These are phyloP conservation scores for Ovibos moschatus DNA, from an alignment of 2,113 vertebrate genomes.

Conservation along the genomic window DNA sequence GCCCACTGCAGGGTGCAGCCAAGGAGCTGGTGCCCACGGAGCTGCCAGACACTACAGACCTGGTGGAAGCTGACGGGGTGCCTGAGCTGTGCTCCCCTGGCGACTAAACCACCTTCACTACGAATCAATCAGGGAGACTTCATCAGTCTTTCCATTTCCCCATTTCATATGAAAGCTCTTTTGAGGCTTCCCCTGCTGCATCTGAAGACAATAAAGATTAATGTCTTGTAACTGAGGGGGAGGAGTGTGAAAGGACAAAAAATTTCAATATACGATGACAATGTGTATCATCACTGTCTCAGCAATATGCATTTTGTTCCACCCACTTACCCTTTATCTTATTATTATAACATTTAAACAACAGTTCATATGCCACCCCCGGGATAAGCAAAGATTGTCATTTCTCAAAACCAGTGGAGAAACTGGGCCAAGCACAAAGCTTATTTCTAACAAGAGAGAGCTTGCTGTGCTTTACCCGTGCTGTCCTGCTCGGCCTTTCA, in stretches of 20 bases:
- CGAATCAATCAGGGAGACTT: fast-evolving
- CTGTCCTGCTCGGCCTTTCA: background rate
- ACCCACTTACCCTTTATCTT: background rate
- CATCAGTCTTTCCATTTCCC: fast-evolving
- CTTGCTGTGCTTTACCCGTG: fast-evolving
- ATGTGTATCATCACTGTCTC: background rate
- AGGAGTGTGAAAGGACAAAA: fast-evolving
- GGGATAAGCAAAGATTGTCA: background rate
- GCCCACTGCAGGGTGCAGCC: background rate
- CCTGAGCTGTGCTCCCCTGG: background rate
- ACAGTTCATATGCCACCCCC: background rate
- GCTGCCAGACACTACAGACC: background rate
- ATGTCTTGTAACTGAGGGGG: too few relatives aligned
- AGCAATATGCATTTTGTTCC: background rate
- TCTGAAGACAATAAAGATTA: background rate
- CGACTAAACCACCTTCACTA: background rate
- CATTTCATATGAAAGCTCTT: background rate
- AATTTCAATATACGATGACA: background rate
- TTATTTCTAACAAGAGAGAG: background rate
- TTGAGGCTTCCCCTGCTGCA: too few relatives aligned
- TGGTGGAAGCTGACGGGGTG: slow-evolving; percentile 12
- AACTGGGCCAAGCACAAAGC: background rate
- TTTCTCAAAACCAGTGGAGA: background rate
- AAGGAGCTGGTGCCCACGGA: background rate
- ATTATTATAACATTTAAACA: background rate